Evolutionary conservation across 1,140 invertebrate species (phyloP), one percentile per base, ranked within the genome.

Genomic region (Drosophila truncata): DNA sequence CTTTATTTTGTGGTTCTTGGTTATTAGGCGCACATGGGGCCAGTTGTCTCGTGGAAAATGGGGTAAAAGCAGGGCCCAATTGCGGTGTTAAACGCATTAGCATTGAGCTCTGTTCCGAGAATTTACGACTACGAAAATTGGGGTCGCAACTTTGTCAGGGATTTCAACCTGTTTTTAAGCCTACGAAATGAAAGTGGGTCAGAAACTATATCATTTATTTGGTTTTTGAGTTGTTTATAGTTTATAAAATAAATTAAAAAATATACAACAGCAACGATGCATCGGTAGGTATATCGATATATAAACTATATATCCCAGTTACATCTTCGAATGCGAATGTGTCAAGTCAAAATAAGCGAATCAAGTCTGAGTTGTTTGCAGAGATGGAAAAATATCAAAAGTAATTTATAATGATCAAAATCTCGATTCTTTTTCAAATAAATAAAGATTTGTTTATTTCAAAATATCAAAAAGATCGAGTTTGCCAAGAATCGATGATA

Each of bases 81-180:
- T 82, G 76, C 58, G 67, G 71, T 85, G 79, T 85, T 80, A 82
- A 85, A 82, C 62, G 66, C 64, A 81, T 82, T 82, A 82, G 63
- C 66, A 64, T 67, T 73, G 62, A 57, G 50, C 62, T 77, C 58
- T 65, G 23, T 14, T 41, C 44, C n/a, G 33, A 44, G 23, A 67
- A 67, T 67, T 44, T 69, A 69, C 52, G 64, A 49, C 29, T 31
- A 23, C 42, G 47, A 37, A 67, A 63, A 70, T 55, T 66, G 46
- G 66, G 66, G 66, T 54, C 66, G 31, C 62, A 70, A 70, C 66
- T 42, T 65, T 71, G 18, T 42, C n/a, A 29, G 27, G 50, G 52
- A 33, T 23, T 49, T 37, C 13, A 59, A 39, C 44, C 18, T 20
- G 27, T 63, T 63, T 44, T 46, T 44, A 46, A 37, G 54, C 33